Percentiles rank a stretch among this genome's conserved stretches.
Evolutionary conservation across 2,113 vertebrate genomes (phyloP).

Genomic region (Boulengerochromis microlepis): DNA sequence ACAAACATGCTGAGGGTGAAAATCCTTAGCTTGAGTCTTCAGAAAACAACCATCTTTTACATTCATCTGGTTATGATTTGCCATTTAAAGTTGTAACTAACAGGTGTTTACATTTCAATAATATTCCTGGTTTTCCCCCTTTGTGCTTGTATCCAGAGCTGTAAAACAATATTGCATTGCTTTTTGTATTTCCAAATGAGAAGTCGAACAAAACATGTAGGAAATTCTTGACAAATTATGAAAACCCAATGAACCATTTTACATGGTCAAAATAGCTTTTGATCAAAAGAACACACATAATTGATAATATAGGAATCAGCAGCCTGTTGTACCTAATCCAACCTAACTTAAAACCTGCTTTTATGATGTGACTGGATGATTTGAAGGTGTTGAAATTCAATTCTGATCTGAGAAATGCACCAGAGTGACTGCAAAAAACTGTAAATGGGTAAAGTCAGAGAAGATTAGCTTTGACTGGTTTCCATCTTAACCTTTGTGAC

Average conservation of each 20-base stretch:
- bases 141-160: neutral
- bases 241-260: neutral
- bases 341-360: neutral
- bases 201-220: neutral
- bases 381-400: neutral
- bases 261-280: neutral
- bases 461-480: slow-evolving; percentile 26
- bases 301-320: neutral
- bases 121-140: neutral
- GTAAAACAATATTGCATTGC: neutral
- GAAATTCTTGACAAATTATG: neutral
- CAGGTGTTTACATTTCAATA: neutral
- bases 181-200: neutral
- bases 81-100: neutral
- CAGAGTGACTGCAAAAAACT: neutral
- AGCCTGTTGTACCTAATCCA: neutral
- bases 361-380: neutral
- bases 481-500: slow-evolving; percentile 25
- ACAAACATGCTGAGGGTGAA: neutral
- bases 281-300: neutral
- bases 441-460: neutral
- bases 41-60: neutral
- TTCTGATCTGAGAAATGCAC: neutral
- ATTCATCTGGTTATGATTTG: neutral
- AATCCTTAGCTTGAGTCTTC: neutral